Conservation (phyloP, 2,113 vertebrate species). For the Psettodes erumei region DNA sequence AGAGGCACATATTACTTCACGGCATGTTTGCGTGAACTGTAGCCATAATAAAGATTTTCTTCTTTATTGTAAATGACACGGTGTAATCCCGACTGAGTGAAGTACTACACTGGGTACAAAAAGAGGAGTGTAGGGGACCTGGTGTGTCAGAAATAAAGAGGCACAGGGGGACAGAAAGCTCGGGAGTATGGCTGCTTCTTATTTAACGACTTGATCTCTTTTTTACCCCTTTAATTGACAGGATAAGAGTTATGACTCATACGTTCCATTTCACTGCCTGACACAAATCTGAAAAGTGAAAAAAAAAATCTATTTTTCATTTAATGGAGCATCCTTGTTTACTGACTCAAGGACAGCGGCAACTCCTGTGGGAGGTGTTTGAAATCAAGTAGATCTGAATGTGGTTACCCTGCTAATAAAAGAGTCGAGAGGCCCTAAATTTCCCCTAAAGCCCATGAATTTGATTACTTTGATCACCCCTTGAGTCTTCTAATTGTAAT, state of each 20-base stretch:
- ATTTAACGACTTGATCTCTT: not conserved
- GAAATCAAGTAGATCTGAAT: slow-evolving; percentile 31
- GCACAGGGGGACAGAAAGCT: not conserved
- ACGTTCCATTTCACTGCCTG: not conserved
- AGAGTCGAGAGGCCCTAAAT: slow-evolving; percentile 1
- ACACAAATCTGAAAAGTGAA: slow-evolving; percentile 27
- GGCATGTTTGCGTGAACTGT: slow-evolving; percentile 37
- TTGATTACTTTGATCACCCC: slow-evolving; percentile 25
- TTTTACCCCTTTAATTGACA: not conserved
- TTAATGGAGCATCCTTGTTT: slow-evolving; percentile 51
- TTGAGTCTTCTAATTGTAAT: slow-evolving; percentile 25
- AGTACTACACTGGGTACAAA: not conserved
- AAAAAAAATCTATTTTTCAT: slow-evolving; percentile 35
- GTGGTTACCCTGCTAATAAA: slow-evolving; percentile 30
- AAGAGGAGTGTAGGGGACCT: not conserved
- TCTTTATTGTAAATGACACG: not conserved
- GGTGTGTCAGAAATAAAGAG: not conserved
- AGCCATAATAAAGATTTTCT: slow-evolving; percentile 12
- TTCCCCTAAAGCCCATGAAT: slow-evolving; percentile 11
- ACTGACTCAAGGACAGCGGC: slow-evolving; percentile 33
- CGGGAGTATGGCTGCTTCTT: slow-evolving; percentile 8
- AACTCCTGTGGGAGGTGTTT: slow-evolving; percentile 32
- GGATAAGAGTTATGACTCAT: not conserved
- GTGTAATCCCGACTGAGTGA: not conserved
- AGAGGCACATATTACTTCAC: slow-evolving; percentile 25